Evolutionary conservation across 53 echinoderm and acorn worm species (phyloP).

Genomic region (Arbacia lixula): DNA sequence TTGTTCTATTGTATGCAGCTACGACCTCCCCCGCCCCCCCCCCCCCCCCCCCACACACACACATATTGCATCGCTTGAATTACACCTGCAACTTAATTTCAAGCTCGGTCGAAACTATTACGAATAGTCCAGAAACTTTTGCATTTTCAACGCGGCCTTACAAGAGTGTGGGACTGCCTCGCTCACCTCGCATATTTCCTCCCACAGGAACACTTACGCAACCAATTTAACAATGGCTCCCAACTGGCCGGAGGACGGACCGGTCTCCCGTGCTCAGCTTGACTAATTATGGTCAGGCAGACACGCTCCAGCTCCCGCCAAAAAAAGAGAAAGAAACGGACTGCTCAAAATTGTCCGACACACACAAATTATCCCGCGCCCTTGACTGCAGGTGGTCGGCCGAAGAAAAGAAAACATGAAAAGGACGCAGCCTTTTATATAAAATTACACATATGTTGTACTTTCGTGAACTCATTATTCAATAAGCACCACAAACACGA

Average conservation of each 20-base stretch:
- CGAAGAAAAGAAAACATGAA: conserved; percentile 29
- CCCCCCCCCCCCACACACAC: too few species aligned
- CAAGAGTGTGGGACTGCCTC: too few species aligned
- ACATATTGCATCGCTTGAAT: too few species aligned
- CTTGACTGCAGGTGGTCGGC: conserved; percentile 40
- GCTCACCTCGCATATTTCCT: conserved; percentile 33
- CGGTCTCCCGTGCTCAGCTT: conserved; percentile 1
- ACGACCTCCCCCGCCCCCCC: too few species aligned
- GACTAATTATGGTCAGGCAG: conserved; percentile 8
- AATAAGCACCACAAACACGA: background rate
- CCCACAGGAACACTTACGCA: conserved; percentile 28
- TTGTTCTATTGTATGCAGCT: too few species aligned
- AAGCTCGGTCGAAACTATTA: too few species aligned
- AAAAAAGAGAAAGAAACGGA: too few species aligned
- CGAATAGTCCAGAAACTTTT: too few species aligned
- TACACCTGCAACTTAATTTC: too few species aligned
- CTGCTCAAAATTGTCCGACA: conserved; percentile 23
- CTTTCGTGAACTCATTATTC: conserved; percentile 37
- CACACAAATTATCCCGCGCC: conserved; percentile 18
- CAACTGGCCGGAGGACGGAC: conserved; percentile 29
- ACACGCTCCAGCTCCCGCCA: conserved; percentile 27
- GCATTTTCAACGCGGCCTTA: too few species aligned
- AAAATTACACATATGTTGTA: conserved; percentile 47
- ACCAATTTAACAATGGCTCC: conserved; percentile 36
- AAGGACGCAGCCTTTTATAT: background rate